Conservation (phyloP, 2,113 vertebrate species). For the Erythrocercus mccallii region DNA sequence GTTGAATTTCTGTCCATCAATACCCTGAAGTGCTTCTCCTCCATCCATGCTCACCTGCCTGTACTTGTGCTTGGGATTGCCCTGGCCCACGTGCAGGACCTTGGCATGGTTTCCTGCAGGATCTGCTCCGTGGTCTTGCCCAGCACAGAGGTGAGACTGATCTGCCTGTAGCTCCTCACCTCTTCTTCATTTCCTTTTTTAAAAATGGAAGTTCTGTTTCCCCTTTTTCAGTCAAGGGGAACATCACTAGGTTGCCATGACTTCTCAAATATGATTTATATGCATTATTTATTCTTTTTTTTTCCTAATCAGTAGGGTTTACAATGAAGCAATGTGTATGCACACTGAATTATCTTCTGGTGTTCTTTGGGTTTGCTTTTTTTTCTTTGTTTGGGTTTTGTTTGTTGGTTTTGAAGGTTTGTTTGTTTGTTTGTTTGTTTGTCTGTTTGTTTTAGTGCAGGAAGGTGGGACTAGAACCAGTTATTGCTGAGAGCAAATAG, state of each 20-base stretch:
- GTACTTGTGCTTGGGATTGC: neutral
- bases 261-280: neutral
- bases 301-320: neutral
- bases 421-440: neutral
- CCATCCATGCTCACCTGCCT: neutral
- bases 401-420: neutral
- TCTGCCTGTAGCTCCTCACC: neutral
- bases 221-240: neutral
- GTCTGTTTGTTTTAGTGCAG: neutral
- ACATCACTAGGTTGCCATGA: neutral
- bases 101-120: neutral
- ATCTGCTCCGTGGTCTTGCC: neutral
- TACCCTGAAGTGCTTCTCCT: neutral
- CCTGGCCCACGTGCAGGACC: neutral
- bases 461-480: neutral
- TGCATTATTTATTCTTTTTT: neutral
- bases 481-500: neutral
- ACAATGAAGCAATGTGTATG: neutral
- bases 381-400: neutral
- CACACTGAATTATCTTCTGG: neutral
- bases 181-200: neutral
- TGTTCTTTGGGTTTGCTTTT: neutral
- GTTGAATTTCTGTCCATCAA: neutral
- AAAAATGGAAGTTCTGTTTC: neutral
- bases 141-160: neutral